Conservation (phyloP, 2,797 vertebrate genomes). For the Tympanoctomys barrerae region DNA sequence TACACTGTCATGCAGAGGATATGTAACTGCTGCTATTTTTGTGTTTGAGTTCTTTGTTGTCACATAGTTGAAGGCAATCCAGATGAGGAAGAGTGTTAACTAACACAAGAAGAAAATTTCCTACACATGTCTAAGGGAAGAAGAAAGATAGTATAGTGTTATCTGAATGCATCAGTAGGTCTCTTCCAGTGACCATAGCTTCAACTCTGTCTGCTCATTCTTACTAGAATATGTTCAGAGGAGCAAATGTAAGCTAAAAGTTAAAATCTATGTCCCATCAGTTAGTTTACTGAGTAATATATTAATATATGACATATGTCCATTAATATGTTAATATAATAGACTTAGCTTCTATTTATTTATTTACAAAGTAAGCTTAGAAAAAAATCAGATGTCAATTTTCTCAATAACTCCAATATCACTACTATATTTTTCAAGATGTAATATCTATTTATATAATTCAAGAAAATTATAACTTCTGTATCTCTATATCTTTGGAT, state of each 20-base stretch:
- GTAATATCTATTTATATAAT: neutral
- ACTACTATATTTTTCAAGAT: neutral
- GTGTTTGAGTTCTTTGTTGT: conserved; percentile 91
- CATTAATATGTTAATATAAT: neutral
- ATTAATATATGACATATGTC: neutral
- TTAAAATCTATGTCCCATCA: conserved; percentile 13
- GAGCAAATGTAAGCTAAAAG: neutral
- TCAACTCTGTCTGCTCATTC: neutral
- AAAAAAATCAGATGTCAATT: neutral
- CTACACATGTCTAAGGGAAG: conserved; percentile 5
- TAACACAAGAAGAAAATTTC: conserved; percentile 83
- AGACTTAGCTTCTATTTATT: neutral
- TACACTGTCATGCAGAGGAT: conserved; percentile 96
- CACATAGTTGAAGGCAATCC: conserved; percentile 97
- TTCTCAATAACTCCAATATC: neutral
- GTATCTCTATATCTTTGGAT: neutral
- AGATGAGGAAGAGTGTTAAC: conserved; percentile 90
- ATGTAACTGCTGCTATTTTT: conserved; percentile 94
- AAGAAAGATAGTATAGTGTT: neutral
- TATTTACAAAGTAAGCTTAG: conserved; percentile 11
- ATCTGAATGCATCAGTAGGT: neutral
- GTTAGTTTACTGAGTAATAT: neutral
- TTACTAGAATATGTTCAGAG: conserved; percentile 53
- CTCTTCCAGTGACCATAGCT: conserved; percentile 21
- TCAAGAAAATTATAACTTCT: neutral